phyloP scores from a whole-genome alignment of 2,888 invertebrate genomes.

The Brachylomia viminalis region DNA sequence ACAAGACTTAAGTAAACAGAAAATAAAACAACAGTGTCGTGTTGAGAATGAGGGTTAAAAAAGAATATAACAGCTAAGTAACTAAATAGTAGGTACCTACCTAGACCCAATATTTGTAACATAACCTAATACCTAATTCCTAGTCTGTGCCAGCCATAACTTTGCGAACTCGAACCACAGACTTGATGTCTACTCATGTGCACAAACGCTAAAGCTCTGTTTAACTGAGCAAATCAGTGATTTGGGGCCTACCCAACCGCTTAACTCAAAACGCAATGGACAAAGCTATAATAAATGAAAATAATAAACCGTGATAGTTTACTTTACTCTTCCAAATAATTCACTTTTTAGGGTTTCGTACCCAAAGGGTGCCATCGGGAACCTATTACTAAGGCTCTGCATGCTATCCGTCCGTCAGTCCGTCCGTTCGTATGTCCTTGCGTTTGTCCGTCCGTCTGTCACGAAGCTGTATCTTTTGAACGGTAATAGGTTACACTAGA shows the following conservation, averaged over 20 bases:
- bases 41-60: neutral
- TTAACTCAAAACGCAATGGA: slow-evolving; percentile 17
- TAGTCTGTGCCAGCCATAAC: neutral
- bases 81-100: neutral
- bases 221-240: slow-evolving; percentile 23
- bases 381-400: neutral
- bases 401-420: neutral
- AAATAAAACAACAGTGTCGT: neutral
- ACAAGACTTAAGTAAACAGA: neutral
- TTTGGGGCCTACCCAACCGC: slow-evolving; percentile 16
- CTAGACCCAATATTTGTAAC: neutral
- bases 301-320: slow-evolving; percentile 47
- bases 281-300: slow-evolving; percentile 28
- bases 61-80: no score
- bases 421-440: no score
- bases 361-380: no score
- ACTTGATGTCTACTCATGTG: slow-evolving; percentile 24
- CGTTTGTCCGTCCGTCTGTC: neutral
- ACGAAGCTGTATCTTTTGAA: neutral
- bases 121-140: neutral
- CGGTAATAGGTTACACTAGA: neutral
- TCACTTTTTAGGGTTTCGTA: slow-evolving; percentile 27
- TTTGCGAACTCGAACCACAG: slow-evolving; percentile 13
- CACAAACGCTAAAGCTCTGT: slow-evolving; percentile 9
- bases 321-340: slow-evolving; percentile 46